Base-by-base conservation (phyloP, 2,888 invertebrate genomes). In the Theodoxus fluviatilis region DNA sequence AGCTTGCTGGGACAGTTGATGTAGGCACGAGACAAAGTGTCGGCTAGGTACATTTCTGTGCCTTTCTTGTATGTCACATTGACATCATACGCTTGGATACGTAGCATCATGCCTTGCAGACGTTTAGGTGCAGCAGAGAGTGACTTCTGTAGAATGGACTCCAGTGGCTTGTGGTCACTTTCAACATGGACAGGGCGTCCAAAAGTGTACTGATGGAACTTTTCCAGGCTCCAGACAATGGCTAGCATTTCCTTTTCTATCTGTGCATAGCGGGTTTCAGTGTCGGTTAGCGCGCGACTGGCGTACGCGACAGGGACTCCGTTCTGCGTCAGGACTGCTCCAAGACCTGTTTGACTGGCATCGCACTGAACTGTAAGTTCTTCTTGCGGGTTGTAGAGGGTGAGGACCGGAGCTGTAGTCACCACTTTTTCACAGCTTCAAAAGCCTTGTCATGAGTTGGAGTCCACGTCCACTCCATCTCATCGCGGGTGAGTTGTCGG, bases 171-270 rank as follows among this genome's bases (percentile, higher is more conserved):
- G 68, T 78, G 78, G 31, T 72, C 75, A 47, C 57, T 73, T 55
- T 76, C 69, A 0, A 77, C 74, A 12, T 31, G 18, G 1, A 73
- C 43, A 15, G 33, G 28, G n/a, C 74, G 59, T 1, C 74, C 76
- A 64, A 73, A 78, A 3, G 67, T 69, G 65, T 74, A 77, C 15
- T 71, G 63, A 49, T 75, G 68, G 55, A 75, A 80, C 35, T 71
- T 74, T 55, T 71, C 69, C 1, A 70, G 49, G 12, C 68, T 71
- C 31, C 71, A 77, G 9, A 73, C 71, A 12, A 80, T 59, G 1
- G 75, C 69, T 0, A 77, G 67, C 2, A 70, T 43, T 49, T 77
- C 80, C 52, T 78, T 76, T 65, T 80, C 77, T 12, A 79, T 76
- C 55, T 79, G 75, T 7, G 76, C 74, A 59, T 76, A 78, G 43